Conservation (phyloP, 2,888 invertebrate genomes). For the Andrena bucephala region DNA sequence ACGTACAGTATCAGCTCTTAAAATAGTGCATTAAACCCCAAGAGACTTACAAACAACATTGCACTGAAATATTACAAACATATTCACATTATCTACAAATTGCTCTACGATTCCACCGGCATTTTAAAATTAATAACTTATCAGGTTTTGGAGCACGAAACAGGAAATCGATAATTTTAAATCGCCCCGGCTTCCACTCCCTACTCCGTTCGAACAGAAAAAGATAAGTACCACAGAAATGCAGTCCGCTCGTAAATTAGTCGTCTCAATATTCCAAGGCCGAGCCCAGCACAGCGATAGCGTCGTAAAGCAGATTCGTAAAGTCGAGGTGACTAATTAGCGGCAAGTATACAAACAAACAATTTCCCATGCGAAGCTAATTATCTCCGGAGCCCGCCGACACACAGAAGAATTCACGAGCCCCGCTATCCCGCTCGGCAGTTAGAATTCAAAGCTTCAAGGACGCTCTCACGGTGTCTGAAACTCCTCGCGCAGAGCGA, state of each 20-base stretch:
- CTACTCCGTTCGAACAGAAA: not conserved
- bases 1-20: too few relatives aligned
- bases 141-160: too few relatives aligned
- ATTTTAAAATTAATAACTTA: too few relatives aligned
- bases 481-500: conserved; percentile 34
- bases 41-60: too few relatives aligned
- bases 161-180: too few relatives aligned
- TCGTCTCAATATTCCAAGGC: not conserved
- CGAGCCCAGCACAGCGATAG: not conserved
- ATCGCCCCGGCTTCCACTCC: too few relatives aligned
- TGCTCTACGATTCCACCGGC: too few relatives aligned
- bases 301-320: conserved; percentile 20
- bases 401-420: conserved; percentile 34
- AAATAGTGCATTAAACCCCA: too few relatives aligned
- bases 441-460: conserved; percentile 46
- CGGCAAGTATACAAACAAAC: conserved; percentile 37
- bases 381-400: conserved; percentile 27
- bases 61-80: too few relatives aligned
- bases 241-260: conserved; percentile 15
- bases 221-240: not conserved
- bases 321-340: conserved; percentile 42
- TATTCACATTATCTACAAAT: too few relatives aligned
- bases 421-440: not conserved
- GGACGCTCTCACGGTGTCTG: conserved; percentile 69
- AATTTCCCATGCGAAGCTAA: conserved; percentile 50